Evolutionary conservation across 2,888 invertebrate species (phyloP).

Genomic region (Drosophila ustulata): DNA sequence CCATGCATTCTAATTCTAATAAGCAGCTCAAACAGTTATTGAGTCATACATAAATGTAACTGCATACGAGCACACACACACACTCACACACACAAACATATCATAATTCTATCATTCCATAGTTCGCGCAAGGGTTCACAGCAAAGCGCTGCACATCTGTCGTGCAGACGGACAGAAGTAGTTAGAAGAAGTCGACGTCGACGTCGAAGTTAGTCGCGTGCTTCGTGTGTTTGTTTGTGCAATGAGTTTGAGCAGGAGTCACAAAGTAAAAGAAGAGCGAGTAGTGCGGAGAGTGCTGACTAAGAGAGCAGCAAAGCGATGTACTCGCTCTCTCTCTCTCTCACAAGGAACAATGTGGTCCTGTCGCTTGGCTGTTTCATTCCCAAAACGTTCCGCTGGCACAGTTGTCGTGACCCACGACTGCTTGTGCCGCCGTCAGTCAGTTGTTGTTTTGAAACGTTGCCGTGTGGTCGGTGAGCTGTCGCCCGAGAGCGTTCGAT

Average conservation of each 20-base stretch:
- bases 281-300: constrained; percentile 43
- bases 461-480: constrained; percentile 31
- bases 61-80: constrained; percentile 12
- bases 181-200: neutral
- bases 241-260: constrained; percentile 14
- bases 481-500: constrained; percentile 1
- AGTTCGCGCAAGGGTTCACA: constrained; percentile 9
- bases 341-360: constrained; percentile 26
- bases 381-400: constrained; percentile 39
- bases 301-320: constrained; percentile 21
- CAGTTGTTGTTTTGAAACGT: constrained; percentile 64
- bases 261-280: constrained; percentile 14
- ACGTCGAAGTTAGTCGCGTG: constrained; percentile 23
- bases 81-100: constrained; percentile 8
- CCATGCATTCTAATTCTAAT: constrained; percentile 12
- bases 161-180: constrained; percentile 17
- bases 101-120: constrained; percentile 8
- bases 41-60: constrained; percentile 12
- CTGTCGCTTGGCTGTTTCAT: constrained; percentile 38
- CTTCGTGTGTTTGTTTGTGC: constrained; percentile 10
- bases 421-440: constrained; percentile 18
- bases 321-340: constrained; percentile 12
- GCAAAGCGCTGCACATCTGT: constrained; percentile 58
- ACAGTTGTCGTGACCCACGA: constrained; percentile 27
- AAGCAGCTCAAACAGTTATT: constrained; percentile 22